Evolutionary conservation across 2,888 invertebrate genomes (phyloP).

Genomic region (Acleris sparsana): DNA sequence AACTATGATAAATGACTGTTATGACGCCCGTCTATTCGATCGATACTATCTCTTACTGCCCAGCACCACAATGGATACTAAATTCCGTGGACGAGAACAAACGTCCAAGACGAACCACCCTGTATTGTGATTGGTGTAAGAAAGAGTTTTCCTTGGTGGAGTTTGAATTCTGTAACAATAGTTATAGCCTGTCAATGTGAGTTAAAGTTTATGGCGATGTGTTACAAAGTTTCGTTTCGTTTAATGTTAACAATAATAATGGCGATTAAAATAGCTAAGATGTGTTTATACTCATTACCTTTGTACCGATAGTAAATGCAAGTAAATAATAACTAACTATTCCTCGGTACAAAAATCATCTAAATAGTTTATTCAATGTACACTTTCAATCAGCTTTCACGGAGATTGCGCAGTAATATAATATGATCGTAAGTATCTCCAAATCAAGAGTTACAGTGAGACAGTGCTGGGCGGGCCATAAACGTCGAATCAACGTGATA

Average conservation of each 20-base stretch:
- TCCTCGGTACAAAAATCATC: neutral
- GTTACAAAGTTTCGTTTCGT: conserved; percentile 29
- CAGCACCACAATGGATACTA: conserved; percentile 29
- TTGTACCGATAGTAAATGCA: no score
- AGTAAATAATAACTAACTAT: no score
- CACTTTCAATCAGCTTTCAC: conserved; percentile 24
- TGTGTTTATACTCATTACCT: no score
- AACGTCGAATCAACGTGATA: conserved; percentile 80
- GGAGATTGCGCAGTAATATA: conserved; percentile 42
- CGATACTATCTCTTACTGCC: conserved; percentile 46
- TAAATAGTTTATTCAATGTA: conserved; percentile 8
- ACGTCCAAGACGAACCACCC: conserved; percentile 14
- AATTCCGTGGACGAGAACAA: conserved; percentile 25
- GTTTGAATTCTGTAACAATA: neutral
- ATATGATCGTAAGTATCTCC: conserved; percentile 52
- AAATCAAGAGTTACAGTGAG: conserved; percentile 64
- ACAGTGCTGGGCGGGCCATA: conserved; percentile 66
- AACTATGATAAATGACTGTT: conserved; percentile 72
- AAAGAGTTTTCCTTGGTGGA: neutral
- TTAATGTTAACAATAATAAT: no score
- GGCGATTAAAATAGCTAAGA: no score
- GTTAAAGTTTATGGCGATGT: conserved; percentile 2
- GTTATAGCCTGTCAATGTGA: no score
- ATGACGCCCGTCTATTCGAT: conserved; percentile 68
- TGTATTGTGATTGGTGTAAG: conserved; percentile 22